phyloP scores from a whole-genome alignment of 2,888 invertebrate species.

The Pseudococcus viburni region DNA sequence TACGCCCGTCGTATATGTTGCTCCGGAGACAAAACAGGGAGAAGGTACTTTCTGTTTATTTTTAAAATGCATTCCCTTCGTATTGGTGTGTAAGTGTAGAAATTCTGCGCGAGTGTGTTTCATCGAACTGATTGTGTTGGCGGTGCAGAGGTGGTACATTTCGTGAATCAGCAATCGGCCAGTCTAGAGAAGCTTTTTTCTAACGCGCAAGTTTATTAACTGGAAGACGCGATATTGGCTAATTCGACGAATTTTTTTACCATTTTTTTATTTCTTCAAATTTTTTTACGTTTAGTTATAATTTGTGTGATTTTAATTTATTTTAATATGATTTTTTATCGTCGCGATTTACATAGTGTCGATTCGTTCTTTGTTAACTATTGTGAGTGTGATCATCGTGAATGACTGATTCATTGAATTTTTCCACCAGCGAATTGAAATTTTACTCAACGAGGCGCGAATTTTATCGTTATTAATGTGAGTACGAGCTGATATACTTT shows the following conservation, averaged over 20 bases:
- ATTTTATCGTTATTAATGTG: neutral
- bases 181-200: slow-evolving; percentile 60
- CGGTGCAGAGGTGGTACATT: slow-evolving; percentile 61
- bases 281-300: neutral
- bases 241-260: neutral
- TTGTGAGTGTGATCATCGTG: neutral
- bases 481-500: neutral
- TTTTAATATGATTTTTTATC: neutral
- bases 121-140: slow-evolving; percentile 58
- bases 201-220: slow-evolving; percentile 34
- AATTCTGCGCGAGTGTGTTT: slow-evolving; percentile 7
- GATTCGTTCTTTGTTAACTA: neutral
- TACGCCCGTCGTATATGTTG: slow-evolving; percentile 20
- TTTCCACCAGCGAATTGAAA: neutral
- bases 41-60: slow-evolving; percentile 63
- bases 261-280: neutral
- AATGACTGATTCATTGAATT: neutral
- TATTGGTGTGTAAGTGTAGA: slow-evolving; percentile 53
- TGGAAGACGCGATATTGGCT: slow-evolving; percentile 18
- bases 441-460: neutral
- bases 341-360: neutral
- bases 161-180: slow-evolving; percentile 62
- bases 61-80: slow-evolving; percentile 51
- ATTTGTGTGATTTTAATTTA: neutral
- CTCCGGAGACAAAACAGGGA: slow-evolving; percentile 57